Evolutionary conservation across 2,113 vertebrate genomes (phyloP), one percentile per base, ranked within the genome.

Genomic region (Onychostruthus taczanowskii): DNA sequence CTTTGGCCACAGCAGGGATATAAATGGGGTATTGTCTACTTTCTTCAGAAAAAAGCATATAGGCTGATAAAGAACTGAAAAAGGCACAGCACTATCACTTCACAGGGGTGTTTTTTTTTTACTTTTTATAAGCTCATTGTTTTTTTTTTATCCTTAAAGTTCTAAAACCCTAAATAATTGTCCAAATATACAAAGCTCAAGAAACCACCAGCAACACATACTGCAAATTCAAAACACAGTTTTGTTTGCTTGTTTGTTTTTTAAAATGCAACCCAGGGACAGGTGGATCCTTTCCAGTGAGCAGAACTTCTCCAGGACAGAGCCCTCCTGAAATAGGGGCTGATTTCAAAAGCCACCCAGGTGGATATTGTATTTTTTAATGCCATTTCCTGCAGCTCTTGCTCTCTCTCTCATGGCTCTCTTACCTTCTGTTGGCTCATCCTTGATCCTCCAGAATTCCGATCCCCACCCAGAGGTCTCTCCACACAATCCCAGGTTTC

Each of bases 1-100:
- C 99, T 99, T 99, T 99, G 99, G 99, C 98, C 99, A 97, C 97
- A 98, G 98, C 98, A 97, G 98, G 97, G 97, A 98, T 96, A 98
- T 98, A 98, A 97, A 97, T 97, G 98, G 97, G 97, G 97, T 96
- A 93, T 80, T 92, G 87, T 95, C 97, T 98, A 98, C 92, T 98
- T 97, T 98, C 97, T 95, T 97, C 75, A 95, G 96, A 97, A 97
- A 97, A 98, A 98, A 97, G 96, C 97, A 95, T 81, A 59, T 50
- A 96, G 94, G 94, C 95, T 94, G 95, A 95, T 93, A 92, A 97
- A 97, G 95, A 97, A 95, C 96, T 91, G 96, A 98, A 98, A 97
- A 99, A 99, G 98, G 99, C 99, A 99, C 98, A 97, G 98, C 98
- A 99, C 98, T 98, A 98, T 97, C 97, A 97, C 98, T 98, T 97